A percentile compares a stretch with the other conserved stretches of the same genome.
Evolutionary conservation across 2,113 vertebrate genomes (phyloP).

Genomic region (Paralichthys olivaceus): DNA sequence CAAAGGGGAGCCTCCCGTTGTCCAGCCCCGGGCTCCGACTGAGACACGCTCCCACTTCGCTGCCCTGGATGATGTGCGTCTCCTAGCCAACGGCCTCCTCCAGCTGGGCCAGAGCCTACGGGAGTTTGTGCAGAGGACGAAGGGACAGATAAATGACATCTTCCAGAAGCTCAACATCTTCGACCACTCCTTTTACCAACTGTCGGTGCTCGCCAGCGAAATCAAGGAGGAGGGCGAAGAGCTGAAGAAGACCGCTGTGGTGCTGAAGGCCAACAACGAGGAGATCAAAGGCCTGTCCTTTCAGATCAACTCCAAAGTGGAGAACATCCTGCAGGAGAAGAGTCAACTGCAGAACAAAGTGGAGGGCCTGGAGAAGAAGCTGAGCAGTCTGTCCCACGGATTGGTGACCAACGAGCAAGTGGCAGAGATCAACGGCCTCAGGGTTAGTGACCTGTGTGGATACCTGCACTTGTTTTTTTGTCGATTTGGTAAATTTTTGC

Average conservation of each 20-base stretch:
- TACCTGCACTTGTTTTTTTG: neutral
- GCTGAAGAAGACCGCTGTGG: slow-evolving; percentile 88
- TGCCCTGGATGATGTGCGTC: slow-evolving; percentile 90
- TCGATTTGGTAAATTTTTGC: no score
- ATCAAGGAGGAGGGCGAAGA: slow-evolving; percentile 93
- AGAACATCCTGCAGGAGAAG: slow-evolving; percentile 88
- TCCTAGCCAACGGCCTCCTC: slow-evolving; percentile 90
- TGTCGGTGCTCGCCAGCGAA: slow-evolving; percentile 88
- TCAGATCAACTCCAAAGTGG: slow-evolving; percentile 88
- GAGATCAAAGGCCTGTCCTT: slow-evolving; percentile 90
- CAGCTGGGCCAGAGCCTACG: slow-evolving; percentile 92
- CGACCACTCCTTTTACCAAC: slow-evolving; percentile 88
- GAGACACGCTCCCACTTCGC: slow-evolving; percentile 87
- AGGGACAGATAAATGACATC: slow-evolving; percentile 92
- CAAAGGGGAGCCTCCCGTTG: slow-evolving; percentile 39
- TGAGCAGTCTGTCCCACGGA: slow-evolving; percentile 82
- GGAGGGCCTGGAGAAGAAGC: slow-evolving; percentile 87
- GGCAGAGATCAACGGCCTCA: slow-evolving; percentile 87
- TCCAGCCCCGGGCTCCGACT: slow-evolving; percentile 41
- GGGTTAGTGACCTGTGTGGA: slow-evolving; percentile 83
- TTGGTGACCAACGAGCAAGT: slow-evolving; percentile 78
- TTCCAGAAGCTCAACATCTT: slow-evolving; percentile 92
- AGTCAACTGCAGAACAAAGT: slow-evolving; percentile 88
- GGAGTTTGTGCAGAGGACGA: slow-evolving; percentile 94
- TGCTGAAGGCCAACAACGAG: slow-evolving; percentile 88